Evolutionary conservation across 2,113 vertebrate genomes (phyloP).

Genomic region (Nanorana parkeri): DNA sequence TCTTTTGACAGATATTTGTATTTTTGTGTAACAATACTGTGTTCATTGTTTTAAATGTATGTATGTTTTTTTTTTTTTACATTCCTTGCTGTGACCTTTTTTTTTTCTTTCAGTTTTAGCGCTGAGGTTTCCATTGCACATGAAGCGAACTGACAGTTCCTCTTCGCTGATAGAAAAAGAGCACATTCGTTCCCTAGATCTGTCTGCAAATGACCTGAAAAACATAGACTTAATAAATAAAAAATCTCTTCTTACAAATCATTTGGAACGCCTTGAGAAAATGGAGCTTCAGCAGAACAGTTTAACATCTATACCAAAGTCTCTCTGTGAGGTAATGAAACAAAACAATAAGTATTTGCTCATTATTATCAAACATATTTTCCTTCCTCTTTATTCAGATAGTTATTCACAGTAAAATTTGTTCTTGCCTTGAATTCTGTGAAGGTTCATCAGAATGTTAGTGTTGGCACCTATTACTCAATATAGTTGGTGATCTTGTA

Average conservation of each 20-base stretch:
- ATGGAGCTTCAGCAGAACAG: slow-evolving; percentile 90
- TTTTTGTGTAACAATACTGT: no score
- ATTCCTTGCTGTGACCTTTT: no score
- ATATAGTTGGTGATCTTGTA: no score
- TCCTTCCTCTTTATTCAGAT: no score
- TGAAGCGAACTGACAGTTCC: slow-evolving; percentile 73
- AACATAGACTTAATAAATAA: slow-evolving; percentile 82
- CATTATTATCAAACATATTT: background rate
- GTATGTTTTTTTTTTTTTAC: background rate
- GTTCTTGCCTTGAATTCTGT: no score
- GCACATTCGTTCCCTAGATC: slow-evolving; percentile 85
- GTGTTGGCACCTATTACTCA: no score
- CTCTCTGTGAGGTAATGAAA: slow-evolving; percentile 82
- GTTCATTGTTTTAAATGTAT: background rate
- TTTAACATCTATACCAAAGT: slow-evolving; percentile 80
- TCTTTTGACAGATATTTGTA: no score
- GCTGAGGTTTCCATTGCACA: slow-evolving; percentile 66
- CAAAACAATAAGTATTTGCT: no score
- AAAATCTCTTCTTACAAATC: slow-evolving; percentile 71
- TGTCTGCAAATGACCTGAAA: slow-evolving; percentile 92
- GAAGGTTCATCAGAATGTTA: no score
- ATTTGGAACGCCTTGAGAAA: slow-evolving; percentile 82
- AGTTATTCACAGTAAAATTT: no score
- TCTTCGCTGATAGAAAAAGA: slow-evolving; percentile 81
- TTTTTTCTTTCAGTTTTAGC: slow-evolving; percentile 65